phyloP scores from a whole-genome alignment of 2,113 vertebrate species.

The Pogona vitticeps region DNA sequence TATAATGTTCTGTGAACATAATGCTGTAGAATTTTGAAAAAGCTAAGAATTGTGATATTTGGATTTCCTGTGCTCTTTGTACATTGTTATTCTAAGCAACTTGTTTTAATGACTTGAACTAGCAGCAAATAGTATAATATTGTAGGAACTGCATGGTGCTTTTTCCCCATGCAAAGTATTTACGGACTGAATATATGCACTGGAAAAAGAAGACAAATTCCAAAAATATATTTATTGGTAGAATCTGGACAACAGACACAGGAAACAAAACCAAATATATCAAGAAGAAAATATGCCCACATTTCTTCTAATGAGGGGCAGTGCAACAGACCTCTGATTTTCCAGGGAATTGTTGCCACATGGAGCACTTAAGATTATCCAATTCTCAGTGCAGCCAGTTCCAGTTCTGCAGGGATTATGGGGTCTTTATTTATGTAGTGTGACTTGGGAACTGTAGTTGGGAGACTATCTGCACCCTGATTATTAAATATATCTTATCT shows the following conservation, averaged over 20 bases:
- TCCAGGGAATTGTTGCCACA: neutral
- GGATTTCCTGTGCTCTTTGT: slow-evolving; percentile 45
- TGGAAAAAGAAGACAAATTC: neutral
- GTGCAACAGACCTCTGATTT: slow-evolving; percentile 15
- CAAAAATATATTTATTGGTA: neutral
- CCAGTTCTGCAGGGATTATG: neutral
- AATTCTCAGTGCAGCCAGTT: neutral
- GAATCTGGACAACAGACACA: neutral
- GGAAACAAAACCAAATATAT: slow-evolving; percentile 6
- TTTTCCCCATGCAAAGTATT: neutral
- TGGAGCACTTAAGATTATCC: no score
- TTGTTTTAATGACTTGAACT: slow-evolving; percentile 21
- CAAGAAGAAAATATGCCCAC: neutral
- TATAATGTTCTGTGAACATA: slow-evolving; percentile 34
- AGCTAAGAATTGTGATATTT: slow-evolving; percentile 32
- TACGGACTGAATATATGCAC: slow-evolving; percentile 3
- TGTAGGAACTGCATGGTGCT: slow-evolving; percentile 9
- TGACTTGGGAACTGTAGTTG: neutral
- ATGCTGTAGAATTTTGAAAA: slow-evolving; percentile 39
- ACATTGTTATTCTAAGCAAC: slow-evolving; percentile 22
- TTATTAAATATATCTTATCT: neutral
- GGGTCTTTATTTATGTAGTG: neutral
- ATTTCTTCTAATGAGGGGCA: neutral
- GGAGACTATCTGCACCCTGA: neutral
- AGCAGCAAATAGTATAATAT: slow-evolving; percentile 23